Evolutionary conservation across 1,140 invertebrate genomes (phyloP).

Genomic region (Steinernema feltiae): DNA sequence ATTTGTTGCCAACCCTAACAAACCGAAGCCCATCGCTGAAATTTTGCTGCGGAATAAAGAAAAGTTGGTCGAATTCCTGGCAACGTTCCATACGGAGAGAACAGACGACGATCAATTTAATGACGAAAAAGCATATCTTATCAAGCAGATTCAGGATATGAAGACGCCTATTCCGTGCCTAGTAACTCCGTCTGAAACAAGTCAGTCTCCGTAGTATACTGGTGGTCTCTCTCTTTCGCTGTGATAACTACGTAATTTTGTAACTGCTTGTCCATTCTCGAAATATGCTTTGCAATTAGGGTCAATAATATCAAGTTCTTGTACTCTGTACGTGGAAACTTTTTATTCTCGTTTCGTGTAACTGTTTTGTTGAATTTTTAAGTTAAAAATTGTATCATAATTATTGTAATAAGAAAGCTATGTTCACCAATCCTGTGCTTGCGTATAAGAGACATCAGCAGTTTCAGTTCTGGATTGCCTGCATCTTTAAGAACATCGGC

Average conservation of each 20-base stretch:
- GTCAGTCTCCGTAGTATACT: too few species aligned
- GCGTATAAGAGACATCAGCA: too few species aligned
- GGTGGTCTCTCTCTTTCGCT: too few species aligned
- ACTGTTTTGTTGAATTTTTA: background rate
- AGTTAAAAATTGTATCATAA: background rate
- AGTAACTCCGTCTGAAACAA: too few species aligned
- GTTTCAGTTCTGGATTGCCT: too few species aligned
- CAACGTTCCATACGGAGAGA: constrained; percentile 96
- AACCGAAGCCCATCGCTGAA: constrained; percentile 96
- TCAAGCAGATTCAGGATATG: constrained; percentile 99
- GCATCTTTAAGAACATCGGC: too few species aligned
- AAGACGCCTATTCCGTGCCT: too few species aligned
- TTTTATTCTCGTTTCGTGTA: background rate
- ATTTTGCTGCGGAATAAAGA: constrained; percentile 96
- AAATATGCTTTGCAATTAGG: background rate
- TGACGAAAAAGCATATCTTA: constrained; percentile 99
- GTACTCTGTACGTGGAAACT: background rate
- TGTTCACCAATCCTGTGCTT: too few species aligned
- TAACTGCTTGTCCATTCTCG: background rate
- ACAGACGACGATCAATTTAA: constrained; percentile 99
- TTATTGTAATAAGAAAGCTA: background rate
- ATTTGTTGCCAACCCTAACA: constrained; percentile 99
- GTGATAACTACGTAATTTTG: background rate
- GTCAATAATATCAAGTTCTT: background rate
- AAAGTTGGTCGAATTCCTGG: constrained; percentile 95